phyloP scores from a whole-genome alignment of 2,888 invertebrate genomes.

The Hypomecis punctinalis region DNA sequence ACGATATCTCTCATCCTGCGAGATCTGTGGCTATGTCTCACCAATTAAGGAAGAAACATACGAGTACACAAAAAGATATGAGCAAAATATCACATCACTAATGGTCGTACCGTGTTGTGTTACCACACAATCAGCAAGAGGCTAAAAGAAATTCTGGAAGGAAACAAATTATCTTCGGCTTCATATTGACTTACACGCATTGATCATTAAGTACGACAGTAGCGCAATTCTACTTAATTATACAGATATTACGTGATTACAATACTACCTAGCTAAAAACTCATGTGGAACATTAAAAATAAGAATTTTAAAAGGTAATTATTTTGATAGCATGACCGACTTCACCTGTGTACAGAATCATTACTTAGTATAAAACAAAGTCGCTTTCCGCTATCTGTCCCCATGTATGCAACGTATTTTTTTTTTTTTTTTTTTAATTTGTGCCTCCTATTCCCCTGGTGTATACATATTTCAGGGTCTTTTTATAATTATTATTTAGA shows the following conservation, averaged over 20 bases:
- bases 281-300: too few relatives aligned
- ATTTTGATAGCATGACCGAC: too few relatives aligned
- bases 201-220: not conserved
- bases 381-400: too few relatives aligned
- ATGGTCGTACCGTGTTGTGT: slow-evolving; percentile 57
- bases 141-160: slow-evolving; percentile 57
- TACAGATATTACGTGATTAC: not conserved
- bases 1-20: too few relatives aligned
- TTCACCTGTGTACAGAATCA: too few relatives aligned
- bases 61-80: slow-evolving; percentile 6
- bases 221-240: not conserved
- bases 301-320: too few relatives aligned
- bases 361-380: too few relatives aligned
- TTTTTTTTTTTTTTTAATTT: too few relatives aligned
- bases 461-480: too few relatives aligned
- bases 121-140: slow-evolving; percentile 72
- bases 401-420: too few relatives aligned
- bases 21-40: not conserved
- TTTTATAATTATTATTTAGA: too few relatives aligned
- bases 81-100: slow-evolving; percentile 37
- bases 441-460: too few relatives aligned
- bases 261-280: not conserved
- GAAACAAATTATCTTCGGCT: slow-evolving; percentile 64
- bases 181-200: slow-evolving; percentile 65
- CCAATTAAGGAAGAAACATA: not conserved